Base-by-base conservation (phyloP, 1,140 invertebrate species). In the Drosophila willistoni region DNA sequence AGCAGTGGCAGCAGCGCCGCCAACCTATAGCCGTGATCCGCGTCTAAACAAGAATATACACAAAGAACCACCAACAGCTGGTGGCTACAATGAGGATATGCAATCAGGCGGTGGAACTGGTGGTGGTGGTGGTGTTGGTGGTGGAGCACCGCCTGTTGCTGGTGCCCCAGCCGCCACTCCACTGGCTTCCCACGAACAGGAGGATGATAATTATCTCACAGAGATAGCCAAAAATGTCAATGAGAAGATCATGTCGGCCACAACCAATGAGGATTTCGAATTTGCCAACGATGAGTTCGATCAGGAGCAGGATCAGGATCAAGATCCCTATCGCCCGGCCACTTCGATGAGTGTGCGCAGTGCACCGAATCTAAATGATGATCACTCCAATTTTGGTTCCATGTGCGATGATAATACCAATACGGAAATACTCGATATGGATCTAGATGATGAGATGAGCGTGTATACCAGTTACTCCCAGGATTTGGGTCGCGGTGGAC, bases 161-260 rank as follows among this genome's bases (percentile, higher is more conserved):
- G 29, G 29, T 1, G 39, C 34, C 0, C 9, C 57, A 5, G n/a
- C 29, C 13, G 34, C 34, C 25, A 9, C 7, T 5, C 36, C 14
- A 2, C n/a, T 19, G 1, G 5, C 73, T 9, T 12, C 61, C 0
- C 42, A 68, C 33, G 82, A 86, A 33, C 17, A 68, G 25, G 91
- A 92, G 64, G 91, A 92, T 41, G 91, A 92, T 69, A 91, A 91
- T 55, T 92, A 91, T 69, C 64, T 92, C 5, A 91, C 91, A 12
- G 89, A 90, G 59, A 92, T 92, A 10, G 91, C 91, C 0, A 91
- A 92, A 62, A 92, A 91, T 56, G 90, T 92, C 1, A 92, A 92
- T 55, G 91, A 92, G 34, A 92, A 92, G 61, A 92, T 92, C 47
- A 92, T 92, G 91, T 91, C 91, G 55, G 77, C 84, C 0, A 79